Evolutionary conservation across 2,888 invertebrate genomes (phyloP).

Genomic region (Auanema sp.): DNA sequence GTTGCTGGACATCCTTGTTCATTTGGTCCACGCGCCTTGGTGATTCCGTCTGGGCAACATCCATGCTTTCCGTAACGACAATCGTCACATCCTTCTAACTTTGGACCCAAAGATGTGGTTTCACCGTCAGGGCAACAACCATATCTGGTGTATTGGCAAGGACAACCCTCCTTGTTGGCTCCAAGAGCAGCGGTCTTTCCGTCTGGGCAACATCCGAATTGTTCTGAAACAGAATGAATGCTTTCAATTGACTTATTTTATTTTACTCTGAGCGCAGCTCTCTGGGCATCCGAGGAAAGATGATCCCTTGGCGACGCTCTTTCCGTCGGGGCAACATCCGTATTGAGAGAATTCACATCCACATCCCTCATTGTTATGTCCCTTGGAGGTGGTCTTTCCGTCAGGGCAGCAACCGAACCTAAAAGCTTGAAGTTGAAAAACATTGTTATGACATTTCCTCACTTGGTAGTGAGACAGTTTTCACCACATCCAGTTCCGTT

Average conservation of each 20-base stretch:
- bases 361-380: slow-evolving; percentile 62
- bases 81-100: slow-evolving; percentile 77
- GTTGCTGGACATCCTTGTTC: slow-evolving; percentile 62
- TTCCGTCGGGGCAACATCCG: slow-evolving; percentile 70
- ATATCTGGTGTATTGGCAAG: slow-evolving; percentile 66
- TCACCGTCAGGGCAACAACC: slow-evolving; percentile 65
- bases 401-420: slow-evolving; percentile 65
- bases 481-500: slow-evolving; percentile 72
- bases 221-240: slow-evolving; percentile 61
- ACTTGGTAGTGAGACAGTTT: slow-evolving; percentile 62
- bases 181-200: slow-evolving; percentile 83
- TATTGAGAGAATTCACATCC: slow-evolving; percentile 66
- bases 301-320: slow-evolving; percentile 72
- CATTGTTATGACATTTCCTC: slow-evolving; percentile 12
- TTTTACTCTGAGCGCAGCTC: slow-evolving; percentile 59
- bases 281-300: slow-evolving; percentile 77
- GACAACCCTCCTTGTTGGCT: slow-evolving; percentile 74
- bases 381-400: slow-evolving; percentile 61
- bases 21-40: slow-evolving; percentile 60
- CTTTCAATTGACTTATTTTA: too few species aligned
- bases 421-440: slow-evolving; percentile 5
- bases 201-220: slow-evolving; percentile 86
- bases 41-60: slow-evolving; percentile 63
- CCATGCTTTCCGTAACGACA: slow-evolving; percentile 63
- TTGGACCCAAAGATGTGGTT: slow-evolving; percentile 70